Evolutionary conservation across 2,888 invertebrate genomes (phyloP).

Genomic region (Thecocarcelia acutangulata): DNA sequence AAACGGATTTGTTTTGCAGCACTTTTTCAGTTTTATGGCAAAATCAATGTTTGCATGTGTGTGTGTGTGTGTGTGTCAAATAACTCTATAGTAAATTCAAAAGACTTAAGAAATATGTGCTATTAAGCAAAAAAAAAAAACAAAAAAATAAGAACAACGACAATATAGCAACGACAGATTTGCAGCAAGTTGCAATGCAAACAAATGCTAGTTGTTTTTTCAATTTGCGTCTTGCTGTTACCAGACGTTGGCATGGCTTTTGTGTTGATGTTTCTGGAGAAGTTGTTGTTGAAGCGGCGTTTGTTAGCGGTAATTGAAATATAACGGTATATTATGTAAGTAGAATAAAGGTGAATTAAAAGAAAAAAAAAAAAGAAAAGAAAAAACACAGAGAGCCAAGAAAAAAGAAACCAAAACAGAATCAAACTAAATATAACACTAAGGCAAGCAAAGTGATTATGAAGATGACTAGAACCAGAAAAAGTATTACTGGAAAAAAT

Average conservation of each 20-base stretch:
- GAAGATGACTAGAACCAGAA: slow-evolving; percentile 38
- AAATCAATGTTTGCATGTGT: neutral
- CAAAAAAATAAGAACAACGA: neutral
- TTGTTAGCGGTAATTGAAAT: slow-evolving; percentile 67
- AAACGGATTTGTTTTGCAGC: slow-evolving; percentile 47
- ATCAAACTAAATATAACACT: slow-evolving; percentile 36
- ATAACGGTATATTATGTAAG: slow-evolving; percentile 68
- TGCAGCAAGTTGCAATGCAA: slow-evolving; percentile 30
- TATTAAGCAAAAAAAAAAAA: neutral
- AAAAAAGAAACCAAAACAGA: neutral
- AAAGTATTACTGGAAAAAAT: neutral
- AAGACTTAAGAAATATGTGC: slow-evolving; percentile 57
- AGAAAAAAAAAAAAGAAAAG: slow-evolving; percentile 11
- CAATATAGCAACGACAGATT: neutral
- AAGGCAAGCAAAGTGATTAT: slow-evolving; percentile 13
- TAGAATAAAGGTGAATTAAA: slow-evolving; percentile 69
- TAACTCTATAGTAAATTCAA: slow-evolving; percentile 34
- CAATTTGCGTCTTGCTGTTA: slow-evolving; percentile 24
- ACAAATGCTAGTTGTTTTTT: slow-evolving; percentile 37
- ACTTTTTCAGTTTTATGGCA: neutral
- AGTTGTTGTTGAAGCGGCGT: slow-evolving; percentile 31
- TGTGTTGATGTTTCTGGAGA: slow-evolving; percentile 41
- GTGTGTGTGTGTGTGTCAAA: neutral
- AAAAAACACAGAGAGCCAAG: too few relatives aligned
- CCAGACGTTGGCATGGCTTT: slow-evolving; percentile 30